Base-by-base conservation (phyloP, 2,797 vertebrate genomes). In the Enteromius viviparus region DNA sequence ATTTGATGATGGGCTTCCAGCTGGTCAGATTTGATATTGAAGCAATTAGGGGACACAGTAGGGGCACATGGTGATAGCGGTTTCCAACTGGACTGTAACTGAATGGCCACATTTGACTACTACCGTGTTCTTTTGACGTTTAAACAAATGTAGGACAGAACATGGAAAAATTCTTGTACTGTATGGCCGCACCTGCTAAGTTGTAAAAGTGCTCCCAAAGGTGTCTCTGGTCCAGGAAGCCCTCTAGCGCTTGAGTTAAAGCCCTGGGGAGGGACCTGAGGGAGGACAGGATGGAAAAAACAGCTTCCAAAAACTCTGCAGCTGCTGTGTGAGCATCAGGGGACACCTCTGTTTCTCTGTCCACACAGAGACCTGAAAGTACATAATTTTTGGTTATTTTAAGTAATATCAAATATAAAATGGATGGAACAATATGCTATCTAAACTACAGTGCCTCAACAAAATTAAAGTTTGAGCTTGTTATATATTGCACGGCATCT, bases 171-270 rank as follows among this genome's bases (percentile, higher is more conserved):
- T 80, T 14, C 49, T 47, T 76, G 29, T n/a, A n/a, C n/a, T n/a
- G n/a, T 8, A n/a, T 65, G 60, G 40, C 23, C 37, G 62, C 95
- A 99, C 98, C 97, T 96, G 96, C 92, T 86, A 96, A 92, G 85
- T 90, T 94, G 92, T 90, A 95, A 81, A 99, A 94, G 89, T 90
- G 93, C 78, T 96, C 93, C 97, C 97, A 98, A 75, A 97, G 85
- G 17, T 94, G 91, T 69, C 93, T 91, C 87, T 92, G 91, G 92
- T 98, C 97, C 89, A 99, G 93, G 90, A 96, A 97, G 49, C 90
- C 92, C 82, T 97, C 93, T 88, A 99, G 93, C 85, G 94, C 94
- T 82, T 87, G 89, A 89, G 93, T 94, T 89, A 99, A 95, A 87
- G 94, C 95, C 90, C 93, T 94, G 64, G 96, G 96, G 87, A 94